These are phyloP conservation scores for Euphydryas editha DNA, from an alignment of 2,888 invertebrate species.

Conservation along the genomic window DNA sequence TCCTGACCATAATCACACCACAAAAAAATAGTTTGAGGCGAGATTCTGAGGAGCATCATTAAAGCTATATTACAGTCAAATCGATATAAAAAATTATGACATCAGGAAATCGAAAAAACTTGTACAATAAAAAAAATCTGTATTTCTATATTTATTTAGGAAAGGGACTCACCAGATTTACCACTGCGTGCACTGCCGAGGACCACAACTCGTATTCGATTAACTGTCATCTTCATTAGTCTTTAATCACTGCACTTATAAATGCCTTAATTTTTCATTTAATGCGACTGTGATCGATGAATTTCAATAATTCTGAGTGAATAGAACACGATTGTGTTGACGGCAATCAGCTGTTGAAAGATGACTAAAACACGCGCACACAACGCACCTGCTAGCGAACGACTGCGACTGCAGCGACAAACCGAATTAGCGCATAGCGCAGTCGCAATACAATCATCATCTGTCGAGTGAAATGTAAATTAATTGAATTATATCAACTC, in stretches of 20 bases:
- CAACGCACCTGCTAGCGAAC: slow-evolving; percentile 78
- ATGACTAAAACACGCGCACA: slow-evolving; percentile 74
- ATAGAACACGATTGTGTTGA: slow-evolving; percentile 61
- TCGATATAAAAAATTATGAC: slow-evolving; percentile 44
- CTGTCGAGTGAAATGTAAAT: slow-evolving; percentile 34
- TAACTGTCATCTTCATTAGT: slow-evolving; percentile 88
- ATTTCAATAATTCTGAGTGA: slow-evolving; percentile 23
- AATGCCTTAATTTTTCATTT: slow-evolving; percentile 50
- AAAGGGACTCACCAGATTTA: slow-evolving; percentile 87
- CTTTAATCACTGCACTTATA: slow-evolving; percentile 52
- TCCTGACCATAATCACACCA: slow-evolving; percentile 49
- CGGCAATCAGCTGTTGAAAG: slow-evolving; percentile 69
- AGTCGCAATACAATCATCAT: slow-evolving; percentile 53
- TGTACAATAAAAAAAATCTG: slow-evolving; percentile 50
- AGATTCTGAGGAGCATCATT: slow-evolving; percentile 53
- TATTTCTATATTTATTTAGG: slow-evolving; percentile 43
- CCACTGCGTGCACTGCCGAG: slow-evolving; percentile 89
- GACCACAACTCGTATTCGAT: slow-evolving; percentile 90
- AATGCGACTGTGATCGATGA: slow-evolving; percentile 40
- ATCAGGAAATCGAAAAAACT: slow-evolving; percentile 46
- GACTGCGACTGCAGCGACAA: slow-evolving; percentile 71
- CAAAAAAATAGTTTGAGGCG: slow-evolving; percentile 50
- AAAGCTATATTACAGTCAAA: slow-evolving; percentile 51
- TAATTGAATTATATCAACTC: slow-evolving; percentile 44
- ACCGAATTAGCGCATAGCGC: slow-evolving; percentile 75